A percentile compares a stretch with the other conserved stretches of the same genome.
These are phyloP conservation scores for Dascillus cervinus DNA, from an alignment of 2,888 invertebrate species.

Conservation along the genomic window DNA sequence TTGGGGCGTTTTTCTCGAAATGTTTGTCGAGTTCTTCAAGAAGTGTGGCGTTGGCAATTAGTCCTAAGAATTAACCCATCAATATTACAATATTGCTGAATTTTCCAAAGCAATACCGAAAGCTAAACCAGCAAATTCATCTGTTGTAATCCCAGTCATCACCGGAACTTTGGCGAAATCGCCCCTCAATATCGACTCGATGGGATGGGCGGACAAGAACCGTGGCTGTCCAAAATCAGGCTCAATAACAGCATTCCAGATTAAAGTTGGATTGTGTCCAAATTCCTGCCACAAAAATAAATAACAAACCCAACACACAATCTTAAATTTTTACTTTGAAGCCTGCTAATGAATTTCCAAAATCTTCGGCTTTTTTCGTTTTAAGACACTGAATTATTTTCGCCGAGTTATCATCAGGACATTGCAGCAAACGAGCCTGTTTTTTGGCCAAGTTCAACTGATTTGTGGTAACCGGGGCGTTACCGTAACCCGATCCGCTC, in stretches of 20 bases:
- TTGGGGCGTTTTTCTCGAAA: slow-evolving; percentile 57
- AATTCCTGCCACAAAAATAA: slow-evolving; percentile 42
- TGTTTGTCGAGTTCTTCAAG: slow-evolving; percentile 50
- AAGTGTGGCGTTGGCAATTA: slow-evolving; percentile 48
- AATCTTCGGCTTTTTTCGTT: slow-evolving; percentile 39
- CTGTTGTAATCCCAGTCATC: slow-evolving; percentile 57
- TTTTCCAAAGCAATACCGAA: slow-evolving; percentile 41
- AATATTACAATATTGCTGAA: neutral
- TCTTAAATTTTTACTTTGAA: slow-evolving; percentile 35
- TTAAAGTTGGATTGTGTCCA: slow-evolving; percentile 45
- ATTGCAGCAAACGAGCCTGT: too few relatives aligned
- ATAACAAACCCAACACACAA: neutral
- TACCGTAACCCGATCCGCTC: slow-evolving; percentile 50
- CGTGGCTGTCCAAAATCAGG: slow-evolving; percentile 58
- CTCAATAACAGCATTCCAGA: slow-evolving; percentile 61
- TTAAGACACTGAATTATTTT: slow-evolving; percentile 51
- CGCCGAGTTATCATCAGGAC: slow-evolving; percentile 39
- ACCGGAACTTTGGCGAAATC: slow-evolving; percentile 56
- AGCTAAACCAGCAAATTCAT: slow-evolving; percentile 58
- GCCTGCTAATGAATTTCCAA: slow-evolving; percentile 39
- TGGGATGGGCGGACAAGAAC: slow-evolving; percentile 56
- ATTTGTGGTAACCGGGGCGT: too few relatives aligned
- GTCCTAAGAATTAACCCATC: slow-evolving; percentile 37
- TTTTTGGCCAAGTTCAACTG: too few relatives aligned
- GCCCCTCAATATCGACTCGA: slow-evolving; percentile 49